Conservation (phyloP, 2,113 vertebrate species). For the Progne subis region DNA sequence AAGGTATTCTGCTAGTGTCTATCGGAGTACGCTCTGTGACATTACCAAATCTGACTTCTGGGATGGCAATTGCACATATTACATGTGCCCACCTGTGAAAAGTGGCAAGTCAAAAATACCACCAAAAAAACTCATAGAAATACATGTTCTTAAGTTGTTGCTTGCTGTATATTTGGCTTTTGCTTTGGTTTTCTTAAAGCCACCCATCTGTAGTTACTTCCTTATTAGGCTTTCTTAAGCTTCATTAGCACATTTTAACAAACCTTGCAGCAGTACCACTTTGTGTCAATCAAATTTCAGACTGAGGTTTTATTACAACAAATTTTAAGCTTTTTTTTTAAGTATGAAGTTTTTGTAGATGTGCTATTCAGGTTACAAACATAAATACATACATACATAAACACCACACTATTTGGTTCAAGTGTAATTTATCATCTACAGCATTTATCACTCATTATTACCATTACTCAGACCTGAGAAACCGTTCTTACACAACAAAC, state of each 20-base stretch:
- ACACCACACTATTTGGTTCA: accelerated
- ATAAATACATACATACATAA: not conserved
- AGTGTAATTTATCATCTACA: not conserved
- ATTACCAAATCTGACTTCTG: constrained; percentile 91
- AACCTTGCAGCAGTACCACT: not conserved
- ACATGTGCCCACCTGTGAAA: constrained; percentile 92
- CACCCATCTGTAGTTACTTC: not conserved
- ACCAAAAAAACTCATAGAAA: not conserved
- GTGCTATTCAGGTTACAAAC: not conserved
- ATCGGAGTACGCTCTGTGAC: constrained; percentile 88
- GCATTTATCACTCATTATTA: not conserved
- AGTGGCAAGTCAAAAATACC: constrained; percentile 56
- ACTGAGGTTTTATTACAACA: not conserved
- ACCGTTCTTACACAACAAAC: not conserved
- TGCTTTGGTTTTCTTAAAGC: not conserved
- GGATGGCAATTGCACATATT: constrained; percentile 92
- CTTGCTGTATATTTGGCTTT: not conserved
- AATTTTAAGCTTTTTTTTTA: not conserved
- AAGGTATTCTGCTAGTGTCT: constrained; percentile 89
- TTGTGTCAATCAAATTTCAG: not conserved
- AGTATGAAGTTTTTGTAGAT: not conserved
- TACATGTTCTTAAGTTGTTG: not conserved
- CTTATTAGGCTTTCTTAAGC: not conserved
- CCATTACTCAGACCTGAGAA: not conserved
- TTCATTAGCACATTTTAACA: not conserved